Percentiles rank a stretch among this genome's conserved stretches.
Conservation (phyloP, 2,797 vertebrate genomes). For the Acestrorhynchus altus region DNA sequence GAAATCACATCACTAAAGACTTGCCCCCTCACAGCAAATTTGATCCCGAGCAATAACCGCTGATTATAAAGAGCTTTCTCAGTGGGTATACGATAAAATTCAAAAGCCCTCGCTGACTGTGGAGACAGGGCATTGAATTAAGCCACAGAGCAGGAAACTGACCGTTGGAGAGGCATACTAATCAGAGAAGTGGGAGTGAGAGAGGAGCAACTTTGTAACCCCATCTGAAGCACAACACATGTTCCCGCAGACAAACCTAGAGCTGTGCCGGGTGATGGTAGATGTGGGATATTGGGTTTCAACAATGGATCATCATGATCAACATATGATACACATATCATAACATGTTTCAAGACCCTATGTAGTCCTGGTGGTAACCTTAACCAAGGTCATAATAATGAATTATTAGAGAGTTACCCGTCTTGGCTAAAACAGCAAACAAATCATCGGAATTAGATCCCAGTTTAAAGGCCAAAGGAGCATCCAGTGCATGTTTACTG, state of each 20-base stretch:
- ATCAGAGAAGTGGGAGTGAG: conserved; percentile 56
- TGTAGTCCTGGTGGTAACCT: too few relatives aligned
- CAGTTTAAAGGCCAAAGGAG: too few relatives aligned
- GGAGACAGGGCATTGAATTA: conserved; percentile 89
- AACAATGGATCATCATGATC: too few relatives aligned
- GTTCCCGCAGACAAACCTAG: not conserved
- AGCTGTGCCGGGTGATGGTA: too few relatives aligned
- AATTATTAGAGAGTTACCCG: too few relatives aligned
- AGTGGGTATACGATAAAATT: conserved; percentile 83
- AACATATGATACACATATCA: too few relatives aligned
- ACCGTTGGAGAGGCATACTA: conserved; percentile 69
- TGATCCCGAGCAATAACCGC: conserved; percentile 95
- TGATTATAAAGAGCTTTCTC: conserved; percentile 91
- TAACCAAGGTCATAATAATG: too few relatives aligned
- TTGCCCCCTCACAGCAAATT: conserved; percentile 93
- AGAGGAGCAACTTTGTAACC: conserved; percentile 73
- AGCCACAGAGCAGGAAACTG: conserved; percentile 75
- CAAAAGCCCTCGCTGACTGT: conserved; percentile 90
- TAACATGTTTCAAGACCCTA: too few relatives aligned
- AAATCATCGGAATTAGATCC: too few relatives aligned
- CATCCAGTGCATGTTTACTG: too few relatives aligned
- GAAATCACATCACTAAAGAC: conserved; percentile 97
- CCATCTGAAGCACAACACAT: conserved; percentile 53
- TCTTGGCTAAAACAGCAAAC: too few relatives aligned
- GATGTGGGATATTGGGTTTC: too few relatives aligned